Percentiles rank a stretch among this genome's conserved stretches.
Evolutionary conservation across 2,888 invertebrate species (phyloP).

Genomic region (Eumacrocentrus americanus): DNA sequence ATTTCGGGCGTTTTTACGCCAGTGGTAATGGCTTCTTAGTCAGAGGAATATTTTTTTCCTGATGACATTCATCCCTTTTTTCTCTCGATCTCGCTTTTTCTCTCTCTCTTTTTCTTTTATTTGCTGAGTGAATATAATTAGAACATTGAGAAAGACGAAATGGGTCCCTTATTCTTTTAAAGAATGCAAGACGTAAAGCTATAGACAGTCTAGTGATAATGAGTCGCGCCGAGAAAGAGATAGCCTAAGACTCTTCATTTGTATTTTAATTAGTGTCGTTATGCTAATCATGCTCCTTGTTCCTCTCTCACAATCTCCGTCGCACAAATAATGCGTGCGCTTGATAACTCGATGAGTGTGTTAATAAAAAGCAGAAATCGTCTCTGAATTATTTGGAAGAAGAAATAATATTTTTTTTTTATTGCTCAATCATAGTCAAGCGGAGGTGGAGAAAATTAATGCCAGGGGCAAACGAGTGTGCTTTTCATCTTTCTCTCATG

Average conservation of each 20-base stretch:
- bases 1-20: constrained; percentile 14
- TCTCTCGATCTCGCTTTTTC: constrained; percentile 4
- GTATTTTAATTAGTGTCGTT: constrained; percentile 77
- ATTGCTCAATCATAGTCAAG: background rate
- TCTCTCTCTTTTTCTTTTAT: constrained; percentile 31
- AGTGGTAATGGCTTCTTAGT: constrained; percentile 24
- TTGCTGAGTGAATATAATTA: constrained; percentile 40
- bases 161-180: constrained; percentile 10
- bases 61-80: too few relatives aligned
- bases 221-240: constrained; percentile 60
- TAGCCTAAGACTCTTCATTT: constrained; percentile 73
- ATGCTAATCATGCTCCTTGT: constrained; percentile 63
- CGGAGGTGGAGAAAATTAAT: constrained; percentile 9
- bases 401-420: constrained; percentile 5
- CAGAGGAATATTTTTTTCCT: constrained; percentile 11
- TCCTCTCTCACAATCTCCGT: too few relatives aligned
- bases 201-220: constrained; percentile 50
- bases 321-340: too few relatives aligned
- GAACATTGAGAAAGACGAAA: constrained; percentile 38
- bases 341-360: constrained; percentile 16
- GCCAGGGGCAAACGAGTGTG: constrained; percentile 20
- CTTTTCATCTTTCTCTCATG: constrained; percentile 16
- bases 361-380: constrained; percentile 11
- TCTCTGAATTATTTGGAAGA: background rate
- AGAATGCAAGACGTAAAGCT: background rate